Percentiles rank a stretch among this genome's conserved stretches.
These are phyloP conservation scores for Limulus polyphemus DNA, from an alignment of 2,888 invertebrate species.

Conservation along the genomic window DNA sequence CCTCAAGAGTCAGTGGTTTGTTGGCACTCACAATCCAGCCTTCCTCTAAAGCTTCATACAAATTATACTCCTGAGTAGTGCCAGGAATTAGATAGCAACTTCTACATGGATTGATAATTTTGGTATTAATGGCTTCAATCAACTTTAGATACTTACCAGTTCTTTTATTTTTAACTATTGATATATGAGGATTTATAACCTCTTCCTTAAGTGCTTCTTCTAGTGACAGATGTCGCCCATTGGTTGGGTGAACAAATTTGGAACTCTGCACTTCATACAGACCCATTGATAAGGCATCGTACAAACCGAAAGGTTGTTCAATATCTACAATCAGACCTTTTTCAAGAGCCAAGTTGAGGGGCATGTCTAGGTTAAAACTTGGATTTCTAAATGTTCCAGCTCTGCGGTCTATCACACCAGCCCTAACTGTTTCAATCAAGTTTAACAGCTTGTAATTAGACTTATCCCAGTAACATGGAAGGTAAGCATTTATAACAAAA, in stretches of 20 bases:
- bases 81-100: constrained; percentile 52
- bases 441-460: constrained; percentile 34
- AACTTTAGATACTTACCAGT: constrained; percentile 54
- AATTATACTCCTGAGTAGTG: constrained; percentile 46
- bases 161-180: constrained; percentile 56
- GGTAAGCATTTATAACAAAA: constrained; percentile 62
- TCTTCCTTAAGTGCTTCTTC: constrained; percentile 60
- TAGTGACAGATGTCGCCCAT: constrained; percentile 56
- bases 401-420: constrained; percentile 28
- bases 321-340: constrained; percentile 54
- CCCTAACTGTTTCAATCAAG: constrained; percentile 40
- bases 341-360: constrained; percentile 60
- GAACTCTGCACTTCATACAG: constrained; percentile 56
- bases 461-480: constrained; percentile 37
- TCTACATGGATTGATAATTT: constrained; percentile 49
- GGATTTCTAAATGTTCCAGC: constrained; percentile 24
- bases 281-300: constrained; percentile 64
- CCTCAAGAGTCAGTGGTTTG: constrained; percentile 58
- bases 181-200: constrained; percentile 59
- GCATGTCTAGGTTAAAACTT: constrained; percentile 36
- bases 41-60: constrained; percentile 58
- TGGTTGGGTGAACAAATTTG: constrained; percentile 61
- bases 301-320: constrained; percentile 63
- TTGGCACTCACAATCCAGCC: constrained; percentile 65
- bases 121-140: constrained; percentile 54